Percentiles rank a stretch among this genome's conserved stretches.
phyloP scores from a whole-genome alignment of 1,140 invertebrate genomes.

The Trichonephila clavata region DNA sequence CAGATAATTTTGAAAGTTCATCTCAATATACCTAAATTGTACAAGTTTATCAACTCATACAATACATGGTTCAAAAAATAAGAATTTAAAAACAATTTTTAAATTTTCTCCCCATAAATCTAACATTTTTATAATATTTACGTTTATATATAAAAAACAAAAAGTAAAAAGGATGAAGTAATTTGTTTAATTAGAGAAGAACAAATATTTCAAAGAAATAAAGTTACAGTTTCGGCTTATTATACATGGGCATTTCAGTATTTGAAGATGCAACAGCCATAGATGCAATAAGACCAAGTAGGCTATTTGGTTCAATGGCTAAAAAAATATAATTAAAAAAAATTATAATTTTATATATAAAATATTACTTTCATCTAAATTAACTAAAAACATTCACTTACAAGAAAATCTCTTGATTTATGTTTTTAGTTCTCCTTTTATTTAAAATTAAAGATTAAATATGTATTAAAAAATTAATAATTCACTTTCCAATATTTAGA shows the following conservation, averaged over 20 bases:
- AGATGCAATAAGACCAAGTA: conserved; percentile 60
- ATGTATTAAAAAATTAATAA: too few relatives aligned
- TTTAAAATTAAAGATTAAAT: too few relatives aligned
- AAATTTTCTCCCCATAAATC: not conserved
- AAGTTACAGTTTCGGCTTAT: conserved; percentile 55
- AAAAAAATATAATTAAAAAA: conserved; percentile 28
- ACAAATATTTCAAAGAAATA: not conserved
- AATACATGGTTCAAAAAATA: not conserved
- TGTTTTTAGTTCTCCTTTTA: not conserved
- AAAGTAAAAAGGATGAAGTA: not conserved
- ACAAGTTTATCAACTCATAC: not conserved
- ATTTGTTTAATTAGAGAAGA: not conserved
- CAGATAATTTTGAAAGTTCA: not conserved
- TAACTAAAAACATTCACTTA: not conserved
- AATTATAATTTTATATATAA: not conserved
- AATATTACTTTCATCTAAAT: not conserved
- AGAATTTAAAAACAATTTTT: not conserved
- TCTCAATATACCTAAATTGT: not conserved
- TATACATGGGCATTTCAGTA: conserved; percentile 58
- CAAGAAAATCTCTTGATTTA: not conserved
- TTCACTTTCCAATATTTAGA: too few relatives aligned
- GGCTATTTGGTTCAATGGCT: conserved; percentile 70
- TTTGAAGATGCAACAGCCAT: conserved; percentile 60
- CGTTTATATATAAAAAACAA: not conserved
- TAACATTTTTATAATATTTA: too few relatives aligned